These are phyloP conservation scores for Diabrotica balteata DNA, from an alignment of 2,888 invertebrate genomes.

Conservation along the genomic window DNA sequence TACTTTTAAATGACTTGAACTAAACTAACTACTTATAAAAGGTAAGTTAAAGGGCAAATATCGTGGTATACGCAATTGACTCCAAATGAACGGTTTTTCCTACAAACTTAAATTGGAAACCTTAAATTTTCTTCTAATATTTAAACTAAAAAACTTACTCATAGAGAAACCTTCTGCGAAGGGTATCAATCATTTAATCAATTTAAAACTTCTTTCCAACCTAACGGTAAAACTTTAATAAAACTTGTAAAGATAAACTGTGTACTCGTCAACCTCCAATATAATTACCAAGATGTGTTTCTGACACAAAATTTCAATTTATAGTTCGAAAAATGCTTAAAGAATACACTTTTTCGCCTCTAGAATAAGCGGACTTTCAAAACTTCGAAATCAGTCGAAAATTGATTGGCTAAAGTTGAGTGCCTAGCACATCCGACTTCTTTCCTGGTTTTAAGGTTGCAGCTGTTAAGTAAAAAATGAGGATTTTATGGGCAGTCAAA, in stretches of 20 bases:
- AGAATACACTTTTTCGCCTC: slow-evolving; percentile 33
- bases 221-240: slow-evolving; percentile 17
- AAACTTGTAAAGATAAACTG: slow-evolving; percentile 29
- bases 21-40: too few relatives aligned
- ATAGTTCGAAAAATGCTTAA: slow-evolving; percentile 30
- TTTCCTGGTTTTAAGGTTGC: slow-evolving; percentile 35
- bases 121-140: too few relatives aligned
- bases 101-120: too few relatives aligned
- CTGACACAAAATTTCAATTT: slow-evolving; percentile 41
- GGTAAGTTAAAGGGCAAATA: too few relatives aligned
- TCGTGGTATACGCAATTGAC: too few relatives aligned
- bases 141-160: too few relatives aligned
- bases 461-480: background rate
- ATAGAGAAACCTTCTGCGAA: background rate
- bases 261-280: slow-evolving; percentile 24
- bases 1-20: too few relatives aligned
- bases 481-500: slow-evolving; percentile 10
- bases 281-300: slow-evolving; percentile 30
- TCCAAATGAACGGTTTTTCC: too few relatives aligned
- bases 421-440: slow-evolving; percentile 45
- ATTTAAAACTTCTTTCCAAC: slow-evolving; percentile 12
- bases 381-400: slow-evolving; percentile 52
- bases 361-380: slow-evolving; percentile 40
- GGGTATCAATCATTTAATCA: slow-evolving; percentile 19
- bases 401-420: slow-evolving; percentile 56